Base-by-base conservation (phyloP, 2,888 invertebrate species). In the Ectemnius cavifrons region DNA sequence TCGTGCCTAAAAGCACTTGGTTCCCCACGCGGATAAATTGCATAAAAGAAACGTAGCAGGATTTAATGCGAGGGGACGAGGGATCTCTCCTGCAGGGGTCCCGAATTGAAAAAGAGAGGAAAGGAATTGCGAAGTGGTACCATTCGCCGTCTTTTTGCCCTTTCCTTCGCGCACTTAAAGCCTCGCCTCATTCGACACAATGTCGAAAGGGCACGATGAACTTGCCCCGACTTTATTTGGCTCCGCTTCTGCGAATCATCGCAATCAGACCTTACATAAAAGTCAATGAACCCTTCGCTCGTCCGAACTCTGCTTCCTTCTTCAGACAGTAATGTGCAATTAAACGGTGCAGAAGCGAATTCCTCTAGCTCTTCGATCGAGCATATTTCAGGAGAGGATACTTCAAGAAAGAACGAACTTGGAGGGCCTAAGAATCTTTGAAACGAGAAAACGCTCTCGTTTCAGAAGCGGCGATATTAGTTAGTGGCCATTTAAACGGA, bases 1-100 rank as follows among this genome's bases (percentile, higher is more conserved):
- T 82, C 78, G 80, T 80, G 75, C 70, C 73, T 82, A 78, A 82
- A 82, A 81, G 81, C 81, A 83, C 80, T 81, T 63, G 75, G 77
- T 71, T 71, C 71, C 77, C 77, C 73, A 79, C 73, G 81, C 62
- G 73, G 79, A 74, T 79, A 79, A 77, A 83, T 82, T 83, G 75
- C 73, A 64, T 52, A 70, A 74, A 82, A 81, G 77, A 82, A 82
- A 81, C 71, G 77, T 79, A 75, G 71, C 65, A 71, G 71, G 79
- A 82, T 82, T 81, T 77, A 81, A 82, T 75, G 71, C 59, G 77
- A 57, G 28, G 58, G 57, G 64, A 69, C 67, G 63, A 6, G 37
- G 37, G 37, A 11, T 37, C 37, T 11, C 37, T 23, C 23, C 23
- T 23, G 23, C 23, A 23, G 23, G 37, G 11, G 37, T 37, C 8